Conservation (phyloP, 2,888 invertebrate genomes). For the Morpho helenor region DNA sequence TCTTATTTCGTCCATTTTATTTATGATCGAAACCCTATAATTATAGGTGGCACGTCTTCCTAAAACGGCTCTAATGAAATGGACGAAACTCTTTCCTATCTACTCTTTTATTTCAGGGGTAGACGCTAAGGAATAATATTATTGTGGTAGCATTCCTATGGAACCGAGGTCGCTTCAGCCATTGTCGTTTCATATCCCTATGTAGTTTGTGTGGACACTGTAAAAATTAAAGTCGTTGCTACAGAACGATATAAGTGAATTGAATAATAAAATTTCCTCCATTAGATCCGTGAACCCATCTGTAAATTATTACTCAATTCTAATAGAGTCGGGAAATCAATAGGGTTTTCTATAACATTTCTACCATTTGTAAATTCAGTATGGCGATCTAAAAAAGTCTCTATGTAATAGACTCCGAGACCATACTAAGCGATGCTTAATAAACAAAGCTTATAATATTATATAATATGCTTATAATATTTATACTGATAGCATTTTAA, state of each 20-base stretch:
- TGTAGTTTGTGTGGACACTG: slow-evolving; percentile 6
- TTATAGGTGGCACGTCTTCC: slow-evolving; percentile 21
- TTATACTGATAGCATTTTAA: too few relatives aligned
- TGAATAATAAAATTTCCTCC: neutral
- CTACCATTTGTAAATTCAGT: neutral
- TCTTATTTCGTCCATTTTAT: slow-evolving; percentile 25
- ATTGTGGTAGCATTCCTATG: slow-evolving; percentile 57
- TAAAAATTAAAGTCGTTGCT: slow-evolving; percentile 1
- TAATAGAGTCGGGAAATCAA: too few relatives aligned
- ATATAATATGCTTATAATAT: too few relatives aligned
- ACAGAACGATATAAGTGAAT: slow-evolving; percentile 1
- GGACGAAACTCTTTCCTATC: slow-evolving; percentile 23
- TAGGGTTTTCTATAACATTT: too few relatives aligned
- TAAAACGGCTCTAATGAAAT: slow-evolving; percentile 23
- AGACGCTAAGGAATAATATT: slow-evolving; percentile 35
- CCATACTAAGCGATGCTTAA: too few relatives aligned
- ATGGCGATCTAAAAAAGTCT: too few relatives aligned
- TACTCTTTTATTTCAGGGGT: slow-evolving; percentile 26
- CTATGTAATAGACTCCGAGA: too few relatives aligned
- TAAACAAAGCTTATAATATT: too few relatives aligned
- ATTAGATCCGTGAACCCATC: too few relatives aligned
- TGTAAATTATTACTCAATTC: too few relatives aligned
- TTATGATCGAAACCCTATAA: slow-evolving; percentile 8
- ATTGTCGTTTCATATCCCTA: slow-evolving; percentile 10
- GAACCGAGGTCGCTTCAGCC: slow-evolving; percentile 22